Evolutionary conservation across 2,113 vertebrate species (phyloP).

Genomic region (Suricata suricatta): DNA sequence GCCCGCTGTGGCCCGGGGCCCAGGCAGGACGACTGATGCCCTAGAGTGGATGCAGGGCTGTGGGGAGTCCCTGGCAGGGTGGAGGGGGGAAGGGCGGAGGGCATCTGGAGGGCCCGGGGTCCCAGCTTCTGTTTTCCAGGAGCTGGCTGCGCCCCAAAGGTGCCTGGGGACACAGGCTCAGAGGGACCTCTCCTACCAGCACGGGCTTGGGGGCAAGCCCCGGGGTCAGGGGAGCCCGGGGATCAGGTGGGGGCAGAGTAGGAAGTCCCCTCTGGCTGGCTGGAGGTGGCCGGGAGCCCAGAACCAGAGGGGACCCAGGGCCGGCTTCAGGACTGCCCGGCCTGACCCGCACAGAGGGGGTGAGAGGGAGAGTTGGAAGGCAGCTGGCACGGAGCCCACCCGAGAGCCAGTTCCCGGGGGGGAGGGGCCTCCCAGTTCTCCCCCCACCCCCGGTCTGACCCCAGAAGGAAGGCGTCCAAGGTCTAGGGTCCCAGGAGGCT

Average conservation of each 20-base stretch:
- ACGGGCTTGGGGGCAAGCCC: too few species aligned
- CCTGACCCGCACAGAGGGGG: rapidly evolving
- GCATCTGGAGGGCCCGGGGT: neutral
- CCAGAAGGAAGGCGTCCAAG: neutral
- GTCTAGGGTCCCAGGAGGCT: neutral
- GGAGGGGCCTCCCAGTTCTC: neutral
- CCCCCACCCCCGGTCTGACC: rapidly evolving
- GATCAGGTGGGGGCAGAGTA: rapidly evolving
- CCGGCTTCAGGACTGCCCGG: neutral
- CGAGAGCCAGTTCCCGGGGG: neutral
- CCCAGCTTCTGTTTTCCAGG: neutral
- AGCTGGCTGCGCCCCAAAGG: rapidly evolving
- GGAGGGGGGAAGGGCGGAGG: too few species aligned
- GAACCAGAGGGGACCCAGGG: neutral
- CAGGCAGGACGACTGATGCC: neutral
- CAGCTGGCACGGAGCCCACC: neutral
- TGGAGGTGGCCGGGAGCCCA: too few species aligned
- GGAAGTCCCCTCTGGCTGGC: neutral
- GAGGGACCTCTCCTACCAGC: neutral
- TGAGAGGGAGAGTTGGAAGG: neutral
- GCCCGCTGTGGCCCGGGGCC: neutral
- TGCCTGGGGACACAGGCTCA: neutral
- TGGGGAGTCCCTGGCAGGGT: rapidly evolving
- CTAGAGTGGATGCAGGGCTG: too few species aligned
- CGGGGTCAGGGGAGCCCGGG: neutral